Conservation (phyloP, 2,113 vertebrate species). For the Electrona antarctica region DNA sequence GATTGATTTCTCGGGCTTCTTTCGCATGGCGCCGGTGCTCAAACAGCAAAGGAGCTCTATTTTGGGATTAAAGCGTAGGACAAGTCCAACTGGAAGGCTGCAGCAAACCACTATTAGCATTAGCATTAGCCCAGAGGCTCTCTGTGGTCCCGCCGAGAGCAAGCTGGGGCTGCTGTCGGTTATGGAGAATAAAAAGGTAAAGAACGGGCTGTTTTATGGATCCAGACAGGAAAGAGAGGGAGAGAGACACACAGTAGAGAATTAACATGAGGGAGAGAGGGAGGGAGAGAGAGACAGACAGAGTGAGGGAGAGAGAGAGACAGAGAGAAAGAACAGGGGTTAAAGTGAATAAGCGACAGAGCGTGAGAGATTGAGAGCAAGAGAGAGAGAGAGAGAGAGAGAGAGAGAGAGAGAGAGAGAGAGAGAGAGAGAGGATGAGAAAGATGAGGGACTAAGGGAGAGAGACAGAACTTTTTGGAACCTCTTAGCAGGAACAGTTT, state of each 20-base stretch:
- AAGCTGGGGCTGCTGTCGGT: slow-evolving; percentile 56
- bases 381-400: neutral
- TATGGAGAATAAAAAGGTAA: slow-evolving; percentile 28
- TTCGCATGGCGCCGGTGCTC: no score
- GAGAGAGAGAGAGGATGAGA: neutral
- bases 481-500: neutral
- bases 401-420: neutral
- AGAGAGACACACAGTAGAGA: neutral
- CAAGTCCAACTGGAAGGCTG: slow-evolving; percentile 9
- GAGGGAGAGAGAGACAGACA: neutral
- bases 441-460: neutral
- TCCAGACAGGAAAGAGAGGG: slow-evolving; percentile 15
- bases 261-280: neutral
- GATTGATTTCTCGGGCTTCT: neutral
- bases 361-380: neutral
- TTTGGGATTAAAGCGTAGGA: slow-evolving; percentile 5
- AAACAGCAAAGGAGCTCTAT: neutral
- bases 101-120: neutral
- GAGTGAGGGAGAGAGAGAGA: neutral
- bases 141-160: slow-evolving; percentile 26
- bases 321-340: neutral
- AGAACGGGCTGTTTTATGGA: slow-evolving; percentile 49
- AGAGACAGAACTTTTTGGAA: neutral
- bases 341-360: neutral
- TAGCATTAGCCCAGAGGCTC: neutral